Conservation (phyloP, 2,797 vertebrate genomes). For the Pantherophis vulpinus region DNA sequence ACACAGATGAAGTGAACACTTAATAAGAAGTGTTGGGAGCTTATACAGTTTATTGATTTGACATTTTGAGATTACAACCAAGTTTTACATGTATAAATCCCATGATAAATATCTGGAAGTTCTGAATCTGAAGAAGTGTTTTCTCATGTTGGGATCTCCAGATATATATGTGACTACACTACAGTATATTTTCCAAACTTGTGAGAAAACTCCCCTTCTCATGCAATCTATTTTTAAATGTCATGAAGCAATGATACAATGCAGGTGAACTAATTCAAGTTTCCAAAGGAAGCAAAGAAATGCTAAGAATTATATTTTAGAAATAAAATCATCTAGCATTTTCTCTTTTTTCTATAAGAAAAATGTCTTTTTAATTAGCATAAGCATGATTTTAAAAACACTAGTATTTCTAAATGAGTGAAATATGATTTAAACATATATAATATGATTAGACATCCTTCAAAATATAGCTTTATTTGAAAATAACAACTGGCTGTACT, state of each 20-base stretch:
- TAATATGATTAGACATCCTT: not conserved
- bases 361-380: not conserved
- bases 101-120: not conserved
- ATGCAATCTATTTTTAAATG: not conserved
- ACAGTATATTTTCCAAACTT: not conserved
- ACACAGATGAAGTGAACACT: not conserved
- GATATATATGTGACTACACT: not conserved
- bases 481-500: not conserved
- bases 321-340: not conserved
- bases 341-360: not conserved
- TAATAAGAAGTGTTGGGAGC: not conserved
- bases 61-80: not conserved
- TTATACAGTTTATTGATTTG: not conserved
- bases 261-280: not conserved
- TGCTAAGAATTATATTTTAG: not conserved
- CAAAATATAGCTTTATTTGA: not conserved
- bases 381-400: not conserved
- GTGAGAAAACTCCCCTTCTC: not conserved
- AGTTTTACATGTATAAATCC: not conserved
- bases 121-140: not conserved
- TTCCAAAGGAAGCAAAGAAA: not conserved
- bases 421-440: not conserved
- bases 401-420: not conserved
- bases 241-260: not conserved
- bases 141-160: not conserved